Evolutionary conservation across 2,797 vertebrate genomes (phyloP), one percentile per base, ranked within the genome.

Genomic region (Pelodytes ibericus): DNA sequence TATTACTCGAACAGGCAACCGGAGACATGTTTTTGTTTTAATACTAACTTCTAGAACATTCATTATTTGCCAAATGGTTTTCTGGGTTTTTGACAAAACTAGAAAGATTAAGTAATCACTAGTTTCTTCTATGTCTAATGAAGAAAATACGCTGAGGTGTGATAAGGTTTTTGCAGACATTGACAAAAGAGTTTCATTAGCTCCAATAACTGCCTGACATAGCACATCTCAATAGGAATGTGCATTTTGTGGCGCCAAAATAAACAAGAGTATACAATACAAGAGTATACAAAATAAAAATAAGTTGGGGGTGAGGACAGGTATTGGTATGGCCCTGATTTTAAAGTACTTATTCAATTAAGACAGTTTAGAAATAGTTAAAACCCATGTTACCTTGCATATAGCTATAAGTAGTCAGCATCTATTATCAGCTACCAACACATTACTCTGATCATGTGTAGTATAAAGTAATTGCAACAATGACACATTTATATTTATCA

Each of bases 111-210:
- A 16, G 31, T 51, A 82, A 86, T 74, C 31, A 79, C 31, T 76
- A 24, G 20, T 81, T 82, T 49, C 36, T 36, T 61, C 44, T 30
- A 80, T 41, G 60, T 68, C 57, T 10, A 71, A 82, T 75, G 29
- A 80, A 81, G n/a, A 85, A 87, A 86, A 80, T 24, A 81, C 25
- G 66, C 16, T 83, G 79, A 0, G 0, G 39, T 71, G 24, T 74
- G 70, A 69, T 72, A 84, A 76, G 65, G 74, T 72, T 77, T 61
- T 71, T 27, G 59, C 60, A 84, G 86, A 84, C 56, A 86, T 51
- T 73, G 60, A 81, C 77, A 84, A 84, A 87, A 71, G 77, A 84
- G 71, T 81, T 65, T 74, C 79, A 57, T 82, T 80, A 82, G 73
- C 57, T 80, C 66, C 61, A 71, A 71, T 51, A 77, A 77, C 36